Conservation (phyloP, 2,797 vertebrate species). For the Xenops minutus region DNA sequence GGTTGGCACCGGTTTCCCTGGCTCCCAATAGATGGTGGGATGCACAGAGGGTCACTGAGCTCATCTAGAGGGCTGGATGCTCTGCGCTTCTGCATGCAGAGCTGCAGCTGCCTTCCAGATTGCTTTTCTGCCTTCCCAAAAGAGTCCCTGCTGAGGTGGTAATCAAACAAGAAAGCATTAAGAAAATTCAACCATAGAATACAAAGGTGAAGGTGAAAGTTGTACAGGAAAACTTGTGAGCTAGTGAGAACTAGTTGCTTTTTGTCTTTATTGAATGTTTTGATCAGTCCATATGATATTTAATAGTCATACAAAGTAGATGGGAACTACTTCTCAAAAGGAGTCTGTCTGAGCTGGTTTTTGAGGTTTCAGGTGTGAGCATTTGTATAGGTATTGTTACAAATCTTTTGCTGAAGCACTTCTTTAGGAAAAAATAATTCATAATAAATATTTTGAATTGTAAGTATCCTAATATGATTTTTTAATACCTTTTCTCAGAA, state of each 20-base stretch:
- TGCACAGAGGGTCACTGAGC: neutral
- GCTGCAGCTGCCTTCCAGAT: neutral
- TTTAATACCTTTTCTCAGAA: neutral
- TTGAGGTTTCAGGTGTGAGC: neutral
- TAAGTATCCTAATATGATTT: neutral
- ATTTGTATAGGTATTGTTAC: neutral
- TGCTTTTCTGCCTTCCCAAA: neutral
- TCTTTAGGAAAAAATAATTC: neutral
- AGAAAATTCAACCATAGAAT: neutral
- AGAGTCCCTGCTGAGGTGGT: neutral
- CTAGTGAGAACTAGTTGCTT: neutral
- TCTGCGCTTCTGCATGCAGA: neutral
- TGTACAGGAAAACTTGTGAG: neutral
- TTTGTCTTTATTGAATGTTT: neutral
- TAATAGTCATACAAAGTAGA: neutral
- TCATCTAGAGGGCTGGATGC: neutral
- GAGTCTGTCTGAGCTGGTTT: neutral
- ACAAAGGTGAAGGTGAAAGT: neutral
- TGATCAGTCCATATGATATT: neutral
- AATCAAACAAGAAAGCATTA: neutral
- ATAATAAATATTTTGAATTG: neutral
- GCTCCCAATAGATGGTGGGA: neutral
- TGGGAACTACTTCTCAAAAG: neutral
- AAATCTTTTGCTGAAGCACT: neutral
- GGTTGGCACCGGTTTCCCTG: rapidly evolving